Base-by-base conservation (phyloP, 1,140 invertebrate genomes). In the Dryas iulia region DNA sequence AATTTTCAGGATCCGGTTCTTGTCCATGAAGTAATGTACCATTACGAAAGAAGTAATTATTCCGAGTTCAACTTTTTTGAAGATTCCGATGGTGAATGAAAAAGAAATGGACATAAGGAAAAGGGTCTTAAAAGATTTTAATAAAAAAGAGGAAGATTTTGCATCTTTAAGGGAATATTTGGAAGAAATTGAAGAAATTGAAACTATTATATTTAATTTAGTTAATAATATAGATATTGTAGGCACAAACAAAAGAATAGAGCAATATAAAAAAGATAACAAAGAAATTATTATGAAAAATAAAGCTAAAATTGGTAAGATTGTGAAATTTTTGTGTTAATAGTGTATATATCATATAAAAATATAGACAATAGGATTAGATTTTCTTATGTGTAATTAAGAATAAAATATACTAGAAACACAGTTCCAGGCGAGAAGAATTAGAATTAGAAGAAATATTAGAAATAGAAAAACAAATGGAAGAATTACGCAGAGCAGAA, bases 21-120 rank as follows among this genome's bases (percentile, higher is more conserved):
- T 82, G 80, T 30, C 78, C 80, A 12, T 78, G 80, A 57, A 80
- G 80, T 65, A 82, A 82, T 31, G 96, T 97, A 33, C 94, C 97
- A 4, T 87, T 99, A 28, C 93, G 98, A 8, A n/a, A 94, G 98
- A 77, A 96, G 94, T 78, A 98, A 98, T 86, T n/a, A n/a, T 99
- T 99, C 87, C 94, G 98, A 39, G 94, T 98, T 18, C 98, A 99
- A 82, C 91, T 99, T 11, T n/a, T 99, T 99, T 86, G 98, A 99
- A 93, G 98, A 99, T 94, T 92, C 98, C 1, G n/a, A 94, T 94
- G 91, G 97, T 99, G n/a, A n/a, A n/a, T 1, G 99, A 99, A 92
- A 99, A 99, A 85, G 99, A 99, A 93, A 95, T 99, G 7, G 98
- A 99, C 78, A 98, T 99, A 76, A 93, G 99, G 18, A 97, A 96